phyloP scores from a whole-genome alignment of 2,888 invertebrate species.

The Cheilosia vulpina region DNA sequence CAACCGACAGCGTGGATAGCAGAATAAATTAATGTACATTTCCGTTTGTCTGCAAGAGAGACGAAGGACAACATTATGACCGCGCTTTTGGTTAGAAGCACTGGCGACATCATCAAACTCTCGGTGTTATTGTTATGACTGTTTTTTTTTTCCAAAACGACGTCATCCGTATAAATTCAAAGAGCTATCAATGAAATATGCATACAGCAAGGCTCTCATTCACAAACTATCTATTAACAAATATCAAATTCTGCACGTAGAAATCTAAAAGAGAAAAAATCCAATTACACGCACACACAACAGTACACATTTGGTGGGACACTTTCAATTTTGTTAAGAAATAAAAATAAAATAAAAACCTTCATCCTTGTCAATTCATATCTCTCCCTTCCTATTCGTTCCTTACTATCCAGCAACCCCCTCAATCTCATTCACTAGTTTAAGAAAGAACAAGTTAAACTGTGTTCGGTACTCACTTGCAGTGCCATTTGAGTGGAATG shows the following conservation, averaged over 20 bases:
- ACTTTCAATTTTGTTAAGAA: conserved; percentile 33
- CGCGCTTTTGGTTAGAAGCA: no score
- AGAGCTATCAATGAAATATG: no score
- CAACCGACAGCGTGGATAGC: no score
- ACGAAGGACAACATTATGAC: no score
- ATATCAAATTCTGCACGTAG: conserved; percentile 27
- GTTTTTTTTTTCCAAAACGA: no score
- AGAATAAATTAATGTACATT: no score
- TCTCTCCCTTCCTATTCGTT: conserved; percentile 29
- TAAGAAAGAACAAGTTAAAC: conserved; percentile 9
- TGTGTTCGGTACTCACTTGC: conserved; percentile 83
- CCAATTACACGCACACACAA: conserved; percentile 10
- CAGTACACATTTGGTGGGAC: conserved; percentile 4
- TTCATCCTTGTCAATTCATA: conserved; percentile 15
- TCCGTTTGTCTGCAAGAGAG: no score
- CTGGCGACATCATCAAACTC: no score
- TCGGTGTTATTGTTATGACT: no score
- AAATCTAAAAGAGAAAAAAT: background rate
- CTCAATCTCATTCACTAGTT: conserved; percentile 31
- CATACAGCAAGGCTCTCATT: no score
- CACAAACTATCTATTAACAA: background rate
- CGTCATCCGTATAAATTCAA: no score
- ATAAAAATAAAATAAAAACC: conserved; percentile 10
- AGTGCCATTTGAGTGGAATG: conserved; percentile 83
- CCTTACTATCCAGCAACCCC: conserved; percentile 63